Evolutionary conservation across 2,888 invertebrate species (phyloP).

Genomic region (Polietes domitor): DNA sequence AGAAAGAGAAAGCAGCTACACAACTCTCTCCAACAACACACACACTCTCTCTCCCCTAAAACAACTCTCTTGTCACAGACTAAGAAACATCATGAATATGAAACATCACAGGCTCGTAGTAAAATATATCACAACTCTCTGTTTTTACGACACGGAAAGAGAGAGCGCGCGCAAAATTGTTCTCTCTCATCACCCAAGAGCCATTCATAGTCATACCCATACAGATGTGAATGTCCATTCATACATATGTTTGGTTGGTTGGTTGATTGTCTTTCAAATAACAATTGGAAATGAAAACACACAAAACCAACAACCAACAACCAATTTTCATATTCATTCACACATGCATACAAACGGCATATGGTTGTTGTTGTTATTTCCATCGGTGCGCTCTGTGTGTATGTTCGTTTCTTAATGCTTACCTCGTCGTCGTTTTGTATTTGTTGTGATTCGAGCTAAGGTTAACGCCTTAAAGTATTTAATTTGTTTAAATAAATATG

Average conservation of each 20-base stretch:
- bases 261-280: not conserved
- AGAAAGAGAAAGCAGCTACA: slow-evolving; percentile 33
- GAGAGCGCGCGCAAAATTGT: too few species aligned
- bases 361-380: not conserved
- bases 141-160: too few species aligned
- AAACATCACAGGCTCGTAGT: slow-evolving; percentile 5
- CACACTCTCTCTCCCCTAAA: not conserved
- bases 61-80: too few species aligned
- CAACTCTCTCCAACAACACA: slow-evolving; percentile 6
- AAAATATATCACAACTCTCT: too few species aligned
- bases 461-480: slow-evolving; percentile 65
- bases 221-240: too few species aligned
- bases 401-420: slow-evolving; percentile 2
- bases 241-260: too few species aligned
- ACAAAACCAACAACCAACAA: slow-evolving; percentile 25
- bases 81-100: slow-evolving; percentile 35
- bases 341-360: too few species aligned
- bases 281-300: slow-evolving; percentile 15
- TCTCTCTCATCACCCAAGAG: too few species aligned
- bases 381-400: not conserved
- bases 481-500: slow-evolving; percentile 57
- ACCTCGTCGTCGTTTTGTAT: slow-evolving; percentile 32
- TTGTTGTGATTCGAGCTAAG: slow-evolving; percentile 54
- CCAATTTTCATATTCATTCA: not conserved
- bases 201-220: too few species aligned